A percentile compares a stretch with the other conserved stretches of the same genome.
phyloP scores from a whole-genome alignment of 2,888 invertebrate species.

The Eupeodes latifasciatus region DNA sequence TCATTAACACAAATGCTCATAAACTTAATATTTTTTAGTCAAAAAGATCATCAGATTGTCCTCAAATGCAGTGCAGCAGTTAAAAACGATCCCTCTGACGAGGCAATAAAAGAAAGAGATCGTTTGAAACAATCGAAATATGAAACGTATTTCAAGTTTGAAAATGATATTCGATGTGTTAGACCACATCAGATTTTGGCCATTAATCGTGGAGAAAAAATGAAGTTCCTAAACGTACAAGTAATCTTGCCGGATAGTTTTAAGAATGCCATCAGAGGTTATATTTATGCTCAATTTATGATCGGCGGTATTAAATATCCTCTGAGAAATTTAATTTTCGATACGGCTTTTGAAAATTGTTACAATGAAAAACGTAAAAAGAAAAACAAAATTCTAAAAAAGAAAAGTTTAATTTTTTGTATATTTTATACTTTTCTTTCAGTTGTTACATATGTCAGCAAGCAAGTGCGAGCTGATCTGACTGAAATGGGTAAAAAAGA shows the following conservation, averaged over 20 bases:
- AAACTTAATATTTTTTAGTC: conserved; percentile 82
- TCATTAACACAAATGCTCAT: neutral
- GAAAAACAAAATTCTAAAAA: conserved; percentile 77
- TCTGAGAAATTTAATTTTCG: conserved; percentile 83
- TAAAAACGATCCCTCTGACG: conserved; percentile 48
- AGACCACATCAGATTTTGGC: conserved; percentile 95
- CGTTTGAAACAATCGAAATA: conserved; percentile 86
- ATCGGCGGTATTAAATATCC: conserved; percentile 81
- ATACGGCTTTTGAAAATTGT: conserved; percentile 87
- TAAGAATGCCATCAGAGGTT: conserved; percentile 86
- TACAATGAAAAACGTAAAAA: conserved; percentile 85
- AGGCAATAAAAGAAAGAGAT: conserved; percentile 78
- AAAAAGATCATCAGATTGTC: conserved; percentile 86
- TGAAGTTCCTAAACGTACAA: conserved; percentile 91
- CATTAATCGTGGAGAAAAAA: conserved; percentile 94
- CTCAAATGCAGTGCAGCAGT: conserved; percentile 86
- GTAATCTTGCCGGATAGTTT: conserved; percentile 88
- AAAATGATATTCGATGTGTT: conserved; percentile 86
- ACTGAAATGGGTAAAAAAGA: conserved; percentile 91
- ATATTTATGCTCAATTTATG: conserved; percentile 84
- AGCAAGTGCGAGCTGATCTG: conserved; percentile 90
- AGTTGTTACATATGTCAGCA: conserved; percentile 88
- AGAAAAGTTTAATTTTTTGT: neutral
- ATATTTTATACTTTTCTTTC: conserved; percentile 7
- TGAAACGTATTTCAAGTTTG: conserved; percentile 91